Conservation (phyloP, 2,888 invertebrate genomes). For the Athripsodes cinereus region DNA sequence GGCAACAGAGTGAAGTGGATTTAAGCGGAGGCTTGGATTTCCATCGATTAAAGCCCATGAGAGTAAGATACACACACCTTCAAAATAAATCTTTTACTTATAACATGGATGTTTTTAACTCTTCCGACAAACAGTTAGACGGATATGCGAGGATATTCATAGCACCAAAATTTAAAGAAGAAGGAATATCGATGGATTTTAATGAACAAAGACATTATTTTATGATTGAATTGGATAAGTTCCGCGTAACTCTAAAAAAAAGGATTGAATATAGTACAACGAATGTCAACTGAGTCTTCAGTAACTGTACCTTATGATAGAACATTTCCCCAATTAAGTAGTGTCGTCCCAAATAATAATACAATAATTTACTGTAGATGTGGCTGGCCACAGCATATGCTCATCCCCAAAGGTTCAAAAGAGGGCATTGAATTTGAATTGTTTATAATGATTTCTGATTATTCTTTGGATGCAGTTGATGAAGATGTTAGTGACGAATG, state of each 20-base stretch:
- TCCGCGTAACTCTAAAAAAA: constrained; percentile 43
- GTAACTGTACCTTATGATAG: constrained; percentile 79
- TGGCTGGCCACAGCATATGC: too few relatives aligned
- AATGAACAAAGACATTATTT: constrained; percentile 33
- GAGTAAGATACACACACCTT: constrained; percentile 31
- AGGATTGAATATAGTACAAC: constrained; percentile 60
- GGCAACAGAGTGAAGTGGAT: constrained; percentile 2
- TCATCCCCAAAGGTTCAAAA: too few relatives aligned
- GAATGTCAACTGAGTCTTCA: constrained; percentile 64
- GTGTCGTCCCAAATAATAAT: too few relatives aligned
- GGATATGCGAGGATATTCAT: constrained; percentile 35
- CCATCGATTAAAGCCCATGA: background rate
- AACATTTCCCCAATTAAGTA: too few relatives aligned
- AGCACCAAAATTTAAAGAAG: constrained; percentile 33
- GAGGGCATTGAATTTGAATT: too few relatives aligned
- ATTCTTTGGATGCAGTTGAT: too few relatives aligned
- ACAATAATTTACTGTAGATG: too few relatives aligned
- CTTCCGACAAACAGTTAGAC: constrained; percentile 8
- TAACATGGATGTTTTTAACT: constrained; percentile 22
- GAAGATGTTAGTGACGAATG: too few relatives aligned
- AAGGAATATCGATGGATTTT: constrained; percentile 22
- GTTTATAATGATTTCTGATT: too few relatives aligned
- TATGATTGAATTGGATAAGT: constrained; percentile 35
- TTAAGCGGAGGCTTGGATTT: background rate
- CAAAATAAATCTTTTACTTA: constrained; percentile 32